Conservation (phyloP, 2,797 vertebrate genomes). For the Sebastes steindachneri region DNA sequence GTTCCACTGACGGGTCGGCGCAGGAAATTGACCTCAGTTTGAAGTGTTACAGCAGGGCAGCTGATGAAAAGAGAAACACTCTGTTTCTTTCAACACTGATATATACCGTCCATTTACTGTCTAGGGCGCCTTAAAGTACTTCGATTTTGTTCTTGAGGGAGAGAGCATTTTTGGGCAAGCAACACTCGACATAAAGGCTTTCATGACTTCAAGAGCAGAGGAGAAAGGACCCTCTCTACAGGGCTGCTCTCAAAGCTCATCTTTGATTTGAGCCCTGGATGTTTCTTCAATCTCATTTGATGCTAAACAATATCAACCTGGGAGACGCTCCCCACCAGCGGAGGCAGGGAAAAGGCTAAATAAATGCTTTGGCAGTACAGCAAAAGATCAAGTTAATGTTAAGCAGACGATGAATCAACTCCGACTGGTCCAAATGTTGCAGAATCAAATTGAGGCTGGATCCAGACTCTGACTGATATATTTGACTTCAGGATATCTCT, state of each 20-base stretch:
- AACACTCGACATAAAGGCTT: constrained; percentile 42
- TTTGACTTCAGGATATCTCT: too few species aligned
- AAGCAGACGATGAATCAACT: not conserved
- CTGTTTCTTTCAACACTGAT: constrained; percentile 46
- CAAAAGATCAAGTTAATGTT: not conserved
- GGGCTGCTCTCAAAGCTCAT: constrained; percentile 18
- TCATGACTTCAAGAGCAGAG: constrained; percentile 22
- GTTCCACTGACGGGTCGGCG: not conserved
- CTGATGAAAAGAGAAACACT: constrained; percentile 39
- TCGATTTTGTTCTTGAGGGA: constrained; percentile 5
- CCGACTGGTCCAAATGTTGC: not conserved
- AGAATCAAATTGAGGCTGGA: not conserved
- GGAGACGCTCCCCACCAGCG: not conserved
- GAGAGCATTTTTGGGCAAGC: constrained; percentile 25
- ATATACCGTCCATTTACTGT: constrained; percentile 39
- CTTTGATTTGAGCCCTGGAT: constrained; percentile 17
- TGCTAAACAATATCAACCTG: not conserved
- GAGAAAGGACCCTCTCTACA: not conserved
- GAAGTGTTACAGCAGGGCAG: constrained; percentile 15
- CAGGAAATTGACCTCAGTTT: constrained; percentile 39
- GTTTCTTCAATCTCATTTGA: constrained; percentile 2
- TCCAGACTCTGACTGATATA: not conserved
- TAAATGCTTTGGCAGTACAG: not conserved
- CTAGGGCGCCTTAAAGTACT: constrained; percentile 36
- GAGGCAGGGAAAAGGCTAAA: not conserved